Evolutionary conservation across 2,797 vertebrate genomes (phyloP), one percentile per base, ranked within the genome.

Genomic region (Cryptoblepharus egeriae): DNA sequence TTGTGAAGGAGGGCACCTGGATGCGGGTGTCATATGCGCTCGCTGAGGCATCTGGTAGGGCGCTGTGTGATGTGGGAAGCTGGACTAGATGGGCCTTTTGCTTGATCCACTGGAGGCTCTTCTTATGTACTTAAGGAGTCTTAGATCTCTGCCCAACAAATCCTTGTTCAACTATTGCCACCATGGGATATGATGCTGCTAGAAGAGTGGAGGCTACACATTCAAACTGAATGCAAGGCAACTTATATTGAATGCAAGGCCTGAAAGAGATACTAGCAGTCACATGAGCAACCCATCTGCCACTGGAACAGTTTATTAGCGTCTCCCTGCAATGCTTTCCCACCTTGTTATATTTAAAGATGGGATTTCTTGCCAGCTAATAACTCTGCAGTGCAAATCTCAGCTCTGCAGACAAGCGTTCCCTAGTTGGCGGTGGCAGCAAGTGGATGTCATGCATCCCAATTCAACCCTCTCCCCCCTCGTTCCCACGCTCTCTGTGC

Each of bases 381-480:
- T 60, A 72, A 35, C n/a, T 72, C 45, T 22, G 39, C 52, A n/a
- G 55, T 0, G 6, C 58, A 28, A n/a, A 52, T 55, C 60, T 32
- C 74, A 2, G 1, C 57, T 58, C 64, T 78, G 52, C 70, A 83
- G 77, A 58, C 15, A 0, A n/a, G 1, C 9, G 49, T 12, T 77
- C 42, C 76, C 57, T 37, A 61, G 26, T 0, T 58, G 61, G 72
- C 83, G 80, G 20, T 22, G 26, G 5, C 35, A 32, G 76, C 22
- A 0, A 68, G 32, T 18, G 28, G 39, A 2, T 26, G 0, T 11
- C 0, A 0, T 35, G n/a, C 60, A 8, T 67, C 5, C 2, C 37
- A 30, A 24, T 37, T 5, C 0, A 5, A 13, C 52, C 63, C 12
- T 22, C 45, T 60, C 32, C 11, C 42, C 26, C 1, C 12, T 57